phyloP scores from a whole-genome alignment of 2,797 vertebrate species.

The Streptopelia turtur region DNA sequence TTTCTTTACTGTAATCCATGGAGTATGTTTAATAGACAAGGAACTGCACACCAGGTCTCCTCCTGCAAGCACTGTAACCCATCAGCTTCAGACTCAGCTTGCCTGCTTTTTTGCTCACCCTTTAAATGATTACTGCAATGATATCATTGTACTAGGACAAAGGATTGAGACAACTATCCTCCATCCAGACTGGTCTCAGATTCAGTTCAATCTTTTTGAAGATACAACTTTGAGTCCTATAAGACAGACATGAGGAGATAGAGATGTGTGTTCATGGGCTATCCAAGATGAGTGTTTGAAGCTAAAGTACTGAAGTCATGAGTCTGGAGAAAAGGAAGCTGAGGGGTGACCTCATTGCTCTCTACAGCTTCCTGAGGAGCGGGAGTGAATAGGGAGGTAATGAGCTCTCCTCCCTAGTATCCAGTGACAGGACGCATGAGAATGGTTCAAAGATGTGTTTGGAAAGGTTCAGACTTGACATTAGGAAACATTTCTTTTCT shows the following conservation, averaged over 20 bases:
- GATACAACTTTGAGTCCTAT: background rate
- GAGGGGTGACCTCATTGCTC: fast-evolving
- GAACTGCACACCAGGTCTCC: background rate
- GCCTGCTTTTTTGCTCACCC: background rate
- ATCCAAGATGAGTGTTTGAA: background rate
- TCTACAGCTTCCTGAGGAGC: background rate
- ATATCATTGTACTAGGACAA: background rate
- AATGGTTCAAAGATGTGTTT: background rate
- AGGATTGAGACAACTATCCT: background rate
- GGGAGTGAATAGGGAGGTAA: background rate
- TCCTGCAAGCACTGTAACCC: background rate
- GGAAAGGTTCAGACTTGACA: background rate
- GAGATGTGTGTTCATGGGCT: background rate
- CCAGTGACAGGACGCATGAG: fast-evolving
- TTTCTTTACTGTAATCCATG: background rate
- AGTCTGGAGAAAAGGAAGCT: background rate
- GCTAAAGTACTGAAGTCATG: background rate
- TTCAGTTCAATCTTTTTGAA: background rate
- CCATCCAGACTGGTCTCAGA: background rate
- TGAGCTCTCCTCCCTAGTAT: background rate
- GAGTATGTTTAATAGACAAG: background rate
- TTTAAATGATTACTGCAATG: background rate
- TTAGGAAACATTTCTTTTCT: background rate
- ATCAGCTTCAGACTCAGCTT: background rate
- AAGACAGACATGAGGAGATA: background rate